A percentile compares a stretch with the other conserved stretches of the same genome.
Evolutionary conservation across 2,797 vertebrate species (phyloP).

Genomic region (Falco peregrinus): DNA sequence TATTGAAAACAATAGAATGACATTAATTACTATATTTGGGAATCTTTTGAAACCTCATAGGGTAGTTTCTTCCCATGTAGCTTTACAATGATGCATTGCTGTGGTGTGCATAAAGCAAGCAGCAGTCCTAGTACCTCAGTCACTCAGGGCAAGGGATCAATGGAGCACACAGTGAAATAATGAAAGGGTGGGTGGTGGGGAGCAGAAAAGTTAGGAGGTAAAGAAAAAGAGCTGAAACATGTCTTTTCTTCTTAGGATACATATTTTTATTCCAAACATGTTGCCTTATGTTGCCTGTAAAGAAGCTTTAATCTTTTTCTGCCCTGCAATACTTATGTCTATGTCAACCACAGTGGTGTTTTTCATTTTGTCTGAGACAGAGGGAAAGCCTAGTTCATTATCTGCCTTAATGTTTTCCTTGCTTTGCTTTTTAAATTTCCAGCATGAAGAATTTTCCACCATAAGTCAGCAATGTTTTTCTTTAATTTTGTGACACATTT

Average conservation of each 20-base stretch:
- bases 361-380: not conserved
- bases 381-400: not conserved
- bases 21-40: not conserved
- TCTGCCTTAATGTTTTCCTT: not conserved
- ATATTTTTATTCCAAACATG: not conserved
- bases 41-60: not conserved
- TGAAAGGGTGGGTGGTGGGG: too few relatives aligned
- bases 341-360: accelerated
- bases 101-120: not conserved
- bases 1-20: not conserved
- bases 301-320: not conserved
- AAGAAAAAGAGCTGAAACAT: too few relatives aligned
- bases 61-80: not conserved
- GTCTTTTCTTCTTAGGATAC: not conserved
- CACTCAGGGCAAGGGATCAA: not conserved
- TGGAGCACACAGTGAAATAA: not conserved
- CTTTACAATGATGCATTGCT: not conserved
- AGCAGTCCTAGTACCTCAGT: not conserved
- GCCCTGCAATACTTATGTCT: not conserved
- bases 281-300: not conserved
- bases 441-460: not conserved
- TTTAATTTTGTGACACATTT: not conserved
- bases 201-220: too few relatives aligned
- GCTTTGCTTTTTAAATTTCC: not conserved
- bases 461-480: not conserved